These are phyloP conservation scores for Heteropelma amictum DNA, from an alignment of 2,888 invertebrate species.

Conservation along the genomic window DNA sequence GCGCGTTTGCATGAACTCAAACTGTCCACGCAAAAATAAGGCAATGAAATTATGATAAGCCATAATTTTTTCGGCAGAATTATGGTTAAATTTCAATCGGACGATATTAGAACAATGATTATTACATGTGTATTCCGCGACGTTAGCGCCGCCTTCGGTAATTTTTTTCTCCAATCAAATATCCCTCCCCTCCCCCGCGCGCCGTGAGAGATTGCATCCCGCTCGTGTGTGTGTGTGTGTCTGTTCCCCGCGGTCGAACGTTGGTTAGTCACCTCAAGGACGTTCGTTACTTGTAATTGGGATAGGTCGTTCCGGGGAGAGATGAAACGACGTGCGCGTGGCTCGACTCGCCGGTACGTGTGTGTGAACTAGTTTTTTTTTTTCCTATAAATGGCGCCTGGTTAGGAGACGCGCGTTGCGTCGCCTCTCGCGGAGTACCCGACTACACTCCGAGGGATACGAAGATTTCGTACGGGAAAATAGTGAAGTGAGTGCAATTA, in stretches of 20 bases:
- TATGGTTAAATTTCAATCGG: no score
- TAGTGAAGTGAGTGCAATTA: background rate
- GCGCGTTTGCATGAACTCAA: no score
- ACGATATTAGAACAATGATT: no score
- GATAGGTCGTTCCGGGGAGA: slow-evolving; percentile 73
- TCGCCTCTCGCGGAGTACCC: slow-evolving; percentile 32
- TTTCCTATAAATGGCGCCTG: slow-evolving; percentile 71
- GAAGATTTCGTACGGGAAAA: background rate
- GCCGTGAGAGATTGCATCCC: slow-evolving; percentile 56
- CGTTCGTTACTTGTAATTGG: slow-evolving; percentile 71
- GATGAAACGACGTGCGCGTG: slow-evolving; percentile 31
- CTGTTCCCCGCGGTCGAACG: slow-evolving; percentile 45
- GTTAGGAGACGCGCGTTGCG: slow-evolving; percentile 66
- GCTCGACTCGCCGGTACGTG: slow-evolving; percentile 47
- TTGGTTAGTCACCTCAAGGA: slow-evolving; percentile 75
- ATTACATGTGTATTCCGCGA: no score
- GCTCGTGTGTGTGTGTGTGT: slow-evolving; percentile 48
- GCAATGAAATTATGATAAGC: no score
- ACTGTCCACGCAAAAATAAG: no score
- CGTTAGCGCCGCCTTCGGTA: slow-evolving; percentile 20
- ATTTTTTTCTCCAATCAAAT: slow-evolving; percentile 39
- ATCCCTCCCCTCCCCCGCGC: slow-evolving; percentile 25
- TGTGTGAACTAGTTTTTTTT: slow-evolving; percentile 54
- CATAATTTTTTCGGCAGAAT: no score
- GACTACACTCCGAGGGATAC: background rate